Percentiles rank a stretch among this genome's conserved stretches.
Evolutionary conservation across 2,797 vertebrate species (phyloP).

Genomic region (Bradypodion pumilum): DNA sequence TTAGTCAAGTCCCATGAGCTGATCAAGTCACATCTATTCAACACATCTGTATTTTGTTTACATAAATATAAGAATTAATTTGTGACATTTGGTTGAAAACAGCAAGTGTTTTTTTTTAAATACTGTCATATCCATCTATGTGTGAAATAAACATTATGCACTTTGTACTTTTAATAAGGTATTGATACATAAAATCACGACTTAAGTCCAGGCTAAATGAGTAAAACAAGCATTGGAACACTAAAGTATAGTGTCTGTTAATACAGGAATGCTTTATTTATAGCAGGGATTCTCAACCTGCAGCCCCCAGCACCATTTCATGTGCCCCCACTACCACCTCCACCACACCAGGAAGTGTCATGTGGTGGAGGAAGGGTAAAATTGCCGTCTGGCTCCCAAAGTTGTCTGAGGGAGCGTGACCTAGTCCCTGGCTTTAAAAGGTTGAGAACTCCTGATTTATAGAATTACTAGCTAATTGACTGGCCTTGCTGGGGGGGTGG

Average conservation of each 20-base stretch:
- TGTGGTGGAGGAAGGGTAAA: no score
- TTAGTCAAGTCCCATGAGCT: constrained; percentile 3
- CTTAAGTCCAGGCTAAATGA: not conserved
- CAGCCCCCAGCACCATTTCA: no score
- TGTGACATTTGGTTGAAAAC: not conserved
- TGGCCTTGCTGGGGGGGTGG: no score
- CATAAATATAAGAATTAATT: not conserved
- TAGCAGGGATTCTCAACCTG: no score
- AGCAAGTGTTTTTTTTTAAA: not conserved
- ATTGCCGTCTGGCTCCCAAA: no score
- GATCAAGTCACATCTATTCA: not conserved
- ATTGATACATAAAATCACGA: not conserved
- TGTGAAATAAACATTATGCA: not conserved
- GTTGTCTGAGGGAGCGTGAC: no score
- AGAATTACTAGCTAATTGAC: no score
- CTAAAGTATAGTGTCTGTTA: not conserved
- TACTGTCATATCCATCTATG: not conserved
- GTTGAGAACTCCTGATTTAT: no score
- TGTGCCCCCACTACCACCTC: no score
- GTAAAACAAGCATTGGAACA: not conserved
- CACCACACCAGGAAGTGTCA: no score
- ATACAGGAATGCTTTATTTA: not conserved
- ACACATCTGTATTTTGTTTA: constrained; percentile 4
- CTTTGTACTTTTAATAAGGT: not conserved
- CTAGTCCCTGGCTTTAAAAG: no score